Percentiles rank a stretch among this genome's conserved stretches.
phyloP scores from a whole-genome alignment of 2,113 vertebrate genomes.

The Pomatorhinus ruficollis region DNA sequence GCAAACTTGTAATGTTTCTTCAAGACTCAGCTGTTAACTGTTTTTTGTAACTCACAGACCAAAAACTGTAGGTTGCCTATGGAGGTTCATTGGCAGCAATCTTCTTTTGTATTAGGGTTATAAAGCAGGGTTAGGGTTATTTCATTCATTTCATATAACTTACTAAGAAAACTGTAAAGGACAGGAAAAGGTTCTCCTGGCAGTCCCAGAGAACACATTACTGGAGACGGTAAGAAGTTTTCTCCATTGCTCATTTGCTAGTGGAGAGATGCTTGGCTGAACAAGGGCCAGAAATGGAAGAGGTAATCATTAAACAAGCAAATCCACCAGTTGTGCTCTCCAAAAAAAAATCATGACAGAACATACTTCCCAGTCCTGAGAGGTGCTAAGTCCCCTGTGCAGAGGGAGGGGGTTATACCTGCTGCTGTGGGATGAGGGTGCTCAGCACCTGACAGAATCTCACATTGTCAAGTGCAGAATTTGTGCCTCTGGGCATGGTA shows the following conservation, averaged over 20 bases:
- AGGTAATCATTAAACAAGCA: slow-evolving; percentile 60
- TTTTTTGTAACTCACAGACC: neutral
- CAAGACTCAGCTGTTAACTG: neutral
- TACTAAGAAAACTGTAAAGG: neutral
- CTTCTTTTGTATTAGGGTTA: neutral
- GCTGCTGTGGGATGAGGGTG: neutral
- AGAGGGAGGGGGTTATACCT: neutral
- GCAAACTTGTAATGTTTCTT: neutral
- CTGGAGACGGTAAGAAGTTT: slow-evolving; percentile 15
- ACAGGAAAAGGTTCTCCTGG: neutral
- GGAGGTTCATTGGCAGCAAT: neutral
- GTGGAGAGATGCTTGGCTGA: slow-evolving; percentile 10
- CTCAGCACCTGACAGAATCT: neutral
- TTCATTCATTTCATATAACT: neutral
- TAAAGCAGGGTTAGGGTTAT: neutral
- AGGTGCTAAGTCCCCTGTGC: neutral
- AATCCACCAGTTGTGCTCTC: neutral
- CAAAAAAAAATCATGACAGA: neutral
- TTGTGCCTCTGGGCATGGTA: neutral
- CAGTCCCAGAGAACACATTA: neutral
- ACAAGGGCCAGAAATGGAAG: slow-evolving; percentile 25
- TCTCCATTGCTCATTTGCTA: neutral
- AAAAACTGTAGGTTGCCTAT: neutral
- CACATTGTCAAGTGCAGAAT: neutral
- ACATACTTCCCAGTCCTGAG: neutral